phyloP scores from a whole-genome alignment of 2,888 invertebrate genomes.

The Iselma pallidipennis region DNA sequence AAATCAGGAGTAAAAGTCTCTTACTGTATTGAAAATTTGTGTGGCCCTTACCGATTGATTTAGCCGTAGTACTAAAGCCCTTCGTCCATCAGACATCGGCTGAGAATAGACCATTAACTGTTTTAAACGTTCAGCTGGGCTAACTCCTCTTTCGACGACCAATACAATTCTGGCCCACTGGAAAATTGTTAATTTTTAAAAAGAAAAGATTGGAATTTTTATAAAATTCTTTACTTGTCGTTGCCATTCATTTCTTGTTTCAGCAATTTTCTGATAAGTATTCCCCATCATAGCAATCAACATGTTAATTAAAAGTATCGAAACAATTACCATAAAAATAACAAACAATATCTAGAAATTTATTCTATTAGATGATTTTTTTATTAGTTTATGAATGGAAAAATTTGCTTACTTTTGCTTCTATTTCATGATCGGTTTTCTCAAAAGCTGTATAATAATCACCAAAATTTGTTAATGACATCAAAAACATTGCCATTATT shows the following conservation, averaged over 20 bases:
- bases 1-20: too few species aligned
- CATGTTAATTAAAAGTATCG: constrained; percentile 95
- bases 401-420: constrained; percentile 73
- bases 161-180: constrained; percentile 97
- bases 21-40: too few species aligned
- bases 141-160: constrained; percentile 96
- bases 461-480: constrained; percentile 96
- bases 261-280: constrained; percentile 97
- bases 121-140: constrained; percentile 81
- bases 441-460: constrained; percentile 92
- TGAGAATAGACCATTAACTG: constrained; percentile 92
- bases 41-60: constrained; percentile 88
- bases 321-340: constrained; percentile 97
- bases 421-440: constrained; percentile 83
- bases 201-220: background rate
- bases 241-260: constrained; percentile 98
- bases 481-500: constrained; percentile 96
- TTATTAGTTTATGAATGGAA: background rate
- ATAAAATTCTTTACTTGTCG: constrained; percentile 65
- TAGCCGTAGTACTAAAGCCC: constrained; percentile 84
- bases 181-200: constrained; percentile 22
- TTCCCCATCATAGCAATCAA: constrained; percentile 99
- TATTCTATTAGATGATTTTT: background rate
- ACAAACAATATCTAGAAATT: constrained; percentile 79
- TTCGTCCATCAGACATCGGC: constrained; percentile 86